Percentiles rank a stretch among this genome's conserved stretches.
These are phyloP conservation scores for Hycleus phaleratus DNA, from an alignment of 1,140 invertebrate species.

Conservation along the genomic window DNA sequence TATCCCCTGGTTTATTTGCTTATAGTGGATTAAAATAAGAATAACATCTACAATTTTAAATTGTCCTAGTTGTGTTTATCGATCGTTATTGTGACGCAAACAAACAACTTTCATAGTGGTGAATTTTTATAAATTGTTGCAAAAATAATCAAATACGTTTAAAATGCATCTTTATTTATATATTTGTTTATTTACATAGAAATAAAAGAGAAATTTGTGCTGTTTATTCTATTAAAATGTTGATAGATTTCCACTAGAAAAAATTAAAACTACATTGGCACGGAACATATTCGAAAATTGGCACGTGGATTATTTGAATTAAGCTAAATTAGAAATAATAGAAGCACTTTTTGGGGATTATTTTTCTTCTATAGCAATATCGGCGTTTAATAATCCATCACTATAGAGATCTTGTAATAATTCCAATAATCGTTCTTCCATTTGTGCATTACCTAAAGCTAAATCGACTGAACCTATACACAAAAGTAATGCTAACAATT, in stretches of 20 bases:
- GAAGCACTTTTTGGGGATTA: neutral
- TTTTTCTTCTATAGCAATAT: slow-evolving; percentile 15
- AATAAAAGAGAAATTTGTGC: neutral
- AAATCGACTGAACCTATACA: slow-evolving; percentile 75
- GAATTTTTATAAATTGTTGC: too few species aligned
- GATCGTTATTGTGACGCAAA: too few species aligned
- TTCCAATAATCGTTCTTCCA: slow-evolving; percentile 56
- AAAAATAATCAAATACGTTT: too few species aligned
- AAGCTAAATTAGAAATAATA: neutral
- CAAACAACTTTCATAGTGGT: too few species aligned
- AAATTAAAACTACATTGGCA: slow-evolving; percentile 10
- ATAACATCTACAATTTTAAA: too few species aligned
- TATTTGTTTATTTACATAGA: too few species aligned
- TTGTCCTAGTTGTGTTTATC: too few species aligned
- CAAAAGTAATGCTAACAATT: slow-evolving; percentile 62
- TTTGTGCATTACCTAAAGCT: slow-evolving; percentile 56
- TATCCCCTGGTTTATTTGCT: too few species aligned
- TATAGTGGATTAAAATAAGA: too few species aligned
- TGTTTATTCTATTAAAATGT: neutral
- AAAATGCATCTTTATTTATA: neutral
- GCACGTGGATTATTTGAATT: neutral
- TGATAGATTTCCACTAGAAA: neutral
- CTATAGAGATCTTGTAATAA: slow-evolving; percentile 53
- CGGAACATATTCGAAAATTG: slow-evolving; percentile 11
- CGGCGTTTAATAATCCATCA: slow-evolving; percentile 45